Base-by-base conservation (phyloP, 2,797 vertebrate genomes). In the Lophius americanus region DNA sequence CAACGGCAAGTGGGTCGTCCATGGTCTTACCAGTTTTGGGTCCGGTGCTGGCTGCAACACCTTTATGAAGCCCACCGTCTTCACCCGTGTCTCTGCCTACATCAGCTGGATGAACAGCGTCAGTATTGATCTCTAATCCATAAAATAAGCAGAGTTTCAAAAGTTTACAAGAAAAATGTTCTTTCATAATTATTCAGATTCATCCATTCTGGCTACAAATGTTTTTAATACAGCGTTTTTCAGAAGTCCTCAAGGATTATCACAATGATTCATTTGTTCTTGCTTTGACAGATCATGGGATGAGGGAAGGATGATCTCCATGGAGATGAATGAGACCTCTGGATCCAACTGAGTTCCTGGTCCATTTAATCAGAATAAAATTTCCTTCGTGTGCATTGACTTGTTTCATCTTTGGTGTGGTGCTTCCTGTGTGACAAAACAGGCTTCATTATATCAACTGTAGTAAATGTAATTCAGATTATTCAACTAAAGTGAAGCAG, bases 11-110 rank as follows among this genome's bases (percentile, higher is more conserved):
- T 97, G 94, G 64, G 79, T 93, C 4, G 94, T 97, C 68, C 95
- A 96, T 0, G 96, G 96, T 0, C 92, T 97, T 84, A 94, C 95
- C 91, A 98, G 96, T 91, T 99, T 99, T 12, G 95, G 96, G 70
- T 96, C 95, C 37, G 70, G 86, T 2, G n/a, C 1, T 5, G 96
- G 95, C 64, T 96, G 96, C 87, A 96, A 97, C 7, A 38, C 90
- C 8, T 2, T 65, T 67, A 80, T 0, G 89, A 97, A 91, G 76
- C 96, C 96, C 70, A 96, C 95, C 0, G 95, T 96, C 73, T 96
- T 96, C 92, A 95, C 93, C 9, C 93, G 95, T 0, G 90, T 89
- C 56, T 97, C 96, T 0, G 92, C 91, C 63, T 97, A 96, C 87
- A 91, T 83, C 83, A 82, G 92, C 91, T 98, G 96, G 96, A 95